Evolutionary conservation across 2,888 invertebrate genomes (phyloP), one percentile per base, ranked within the genome.

Genomic region (Hartigia nigra): DNA sequence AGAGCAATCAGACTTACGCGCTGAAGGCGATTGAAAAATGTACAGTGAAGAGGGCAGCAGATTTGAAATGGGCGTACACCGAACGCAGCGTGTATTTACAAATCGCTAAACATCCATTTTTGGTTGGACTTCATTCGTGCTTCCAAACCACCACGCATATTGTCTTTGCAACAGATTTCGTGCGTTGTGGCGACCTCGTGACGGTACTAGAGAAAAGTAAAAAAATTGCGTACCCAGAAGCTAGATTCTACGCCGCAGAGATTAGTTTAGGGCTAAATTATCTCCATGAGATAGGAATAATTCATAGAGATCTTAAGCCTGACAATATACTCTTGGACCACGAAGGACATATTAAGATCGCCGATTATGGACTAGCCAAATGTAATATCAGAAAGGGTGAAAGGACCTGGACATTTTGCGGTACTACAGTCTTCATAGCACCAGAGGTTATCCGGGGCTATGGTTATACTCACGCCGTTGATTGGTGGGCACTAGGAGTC

Each of bases 21-120:
- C 95, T 95, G 94, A 95, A 95, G 91, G 95, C 95, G 77, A 95
- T 95, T 87, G 95, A 95, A 91, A 95, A 95, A 90, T 94, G 94
- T 79, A 92, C 95, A 83, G 94, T 95, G 80, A 94, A 94, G 79
- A 95, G 95, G 87, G 95, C 95, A 89, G 95, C 95, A 92, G 88
- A 88, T 80, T 87, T 88, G 77, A 87, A 88, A 84, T 88, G 88
- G 94, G 95, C 95, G 31, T 95, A 95, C 89, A 95, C 95, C 80
- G 95, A 95, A 90, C 95, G 95, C 88, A 94, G 95, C 86, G 95
- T 95, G 69, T 95, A 95, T 91, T 95, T 95, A 87, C 94, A 94
- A 31, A 95, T 95, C 39, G 94, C 95, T 74, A 95, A 95, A 89
- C 94, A 95, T 89, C 95, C 95, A 69, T 95, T 95, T 91, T 92